Evolutionary conservation across 2,797 vertebrate species (phyloP).

Genomic region (Pangasius mekongensis): DNA sequence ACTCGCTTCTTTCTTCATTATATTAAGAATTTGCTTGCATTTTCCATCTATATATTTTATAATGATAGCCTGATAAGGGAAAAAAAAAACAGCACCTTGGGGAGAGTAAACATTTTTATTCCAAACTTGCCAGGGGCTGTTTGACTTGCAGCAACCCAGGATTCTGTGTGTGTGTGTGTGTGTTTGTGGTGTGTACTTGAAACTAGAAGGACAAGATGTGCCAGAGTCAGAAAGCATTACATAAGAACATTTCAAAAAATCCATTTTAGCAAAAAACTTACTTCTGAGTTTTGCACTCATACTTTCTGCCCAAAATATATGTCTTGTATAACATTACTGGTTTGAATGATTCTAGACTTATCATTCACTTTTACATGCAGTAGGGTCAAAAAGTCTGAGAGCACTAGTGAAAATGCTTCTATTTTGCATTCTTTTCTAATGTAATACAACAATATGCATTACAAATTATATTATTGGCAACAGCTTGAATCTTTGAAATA

Average conservation of each 20-base stretch:
- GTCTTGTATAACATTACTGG: slow-evolving; percentile 15
- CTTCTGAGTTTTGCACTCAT: slow-evolving; percentile 3
- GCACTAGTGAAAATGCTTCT: neutral
- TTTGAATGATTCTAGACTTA: neutral
- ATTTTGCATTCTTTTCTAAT: neutral
- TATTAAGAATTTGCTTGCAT: neutral
- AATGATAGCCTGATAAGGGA: neutral
- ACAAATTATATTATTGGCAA: neutral
- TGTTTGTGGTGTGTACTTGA: slow-evolving; percentile 26
- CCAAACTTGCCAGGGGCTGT: slow-evolving; percentile 7
- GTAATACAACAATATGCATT: neutral
- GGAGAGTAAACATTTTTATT: slow-evolving; percentile 17
- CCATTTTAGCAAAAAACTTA: slow-evolving; percentile 3
- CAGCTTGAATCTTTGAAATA: neutral
- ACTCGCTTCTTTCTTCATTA: neutral
- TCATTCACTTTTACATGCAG: neutral
- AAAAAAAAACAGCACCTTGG: neutral
- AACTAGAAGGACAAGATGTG: slow-evolving; percentile 25
- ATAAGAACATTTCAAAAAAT: slow-evolving; percentile 20
- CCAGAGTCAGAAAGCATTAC: slow-evolving; percentile 9
- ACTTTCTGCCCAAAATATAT: slow-evolving; percentile 14
- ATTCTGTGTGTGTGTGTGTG: slow-evolving; percentile 14
- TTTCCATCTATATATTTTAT: slow-evolving; percentile 39
- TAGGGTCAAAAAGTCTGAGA: neutral
- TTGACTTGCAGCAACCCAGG: neutral